A percentile compares a stretch with the other conserved stretches of the same genome.
Conservation (phyloP, 1,140 invertebrate species). For the Pseudomyrmex flavicornis region DNA sequence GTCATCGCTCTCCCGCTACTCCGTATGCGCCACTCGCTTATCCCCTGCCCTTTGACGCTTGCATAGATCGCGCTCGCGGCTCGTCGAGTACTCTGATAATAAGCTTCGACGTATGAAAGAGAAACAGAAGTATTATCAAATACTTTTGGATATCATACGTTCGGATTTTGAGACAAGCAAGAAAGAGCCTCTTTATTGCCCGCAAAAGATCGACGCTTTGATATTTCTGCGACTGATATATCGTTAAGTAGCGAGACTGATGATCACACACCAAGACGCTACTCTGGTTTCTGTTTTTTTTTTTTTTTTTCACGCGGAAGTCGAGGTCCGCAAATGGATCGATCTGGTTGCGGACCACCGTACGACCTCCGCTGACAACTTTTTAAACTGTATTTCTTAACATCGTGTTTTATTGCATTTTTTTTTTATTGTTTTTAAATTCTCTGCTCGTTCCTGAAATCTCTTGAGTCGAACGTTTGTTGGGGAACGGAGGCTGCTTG, state of each 20-base stretch:
- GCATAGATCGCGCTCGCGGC: slow-evolving; percentile 60
- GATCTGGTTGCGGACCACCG: slow-evolving; percentile 26
- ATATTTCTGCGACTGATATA: slow-evolving; percentile 40
- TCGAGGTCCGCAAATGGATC: slow-evolving; percentile 9
- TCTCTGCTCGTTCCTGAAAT: slow-evolving; percentile 47
- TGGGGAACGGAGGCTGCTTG: slow-evolving; percentile 50
- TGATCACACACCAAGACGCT: slow-evolving; percentile 64
- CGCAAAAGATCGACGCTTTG: slow-evolving; percentile 60
- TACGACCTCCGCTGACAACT: slow-evolving; percentile 4
- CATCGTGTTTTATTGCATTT: background rate
- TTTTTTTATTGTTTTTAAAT: background rate
- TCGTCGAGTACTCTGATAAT: slow-evolving; percentile 45
- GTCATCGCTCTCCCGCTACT: slow-evolving; percentile 37
- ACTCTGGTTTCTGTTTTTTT: slow-evolving; percentile 9
- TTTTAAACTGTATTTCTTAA: background rate
- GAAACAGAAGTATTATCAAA: slow-evolving; percentile 8
- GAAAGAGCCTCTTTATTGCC: slow-evolving; percentile 62
- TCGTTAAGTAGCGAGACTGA: slow-evolving; percentile 51
- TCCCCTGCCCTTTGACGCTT: slow-evolving; percentile 28
- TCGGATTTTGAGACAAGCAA: slow-evolving; percentile 21
- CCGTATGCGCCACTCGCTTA: background rate
- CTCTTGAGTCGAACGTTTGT: slow-evolving; percentile 52
- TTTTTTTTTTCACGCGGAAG: slow-evolving; percentile 2
- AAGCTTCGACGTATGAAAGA: slow-evolving; percentile 33
- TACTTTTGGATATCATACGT: background rate